Conservation (phyloP, 2,888 invertebrate genomes). For the Helicoverpa assulta region DNA sequence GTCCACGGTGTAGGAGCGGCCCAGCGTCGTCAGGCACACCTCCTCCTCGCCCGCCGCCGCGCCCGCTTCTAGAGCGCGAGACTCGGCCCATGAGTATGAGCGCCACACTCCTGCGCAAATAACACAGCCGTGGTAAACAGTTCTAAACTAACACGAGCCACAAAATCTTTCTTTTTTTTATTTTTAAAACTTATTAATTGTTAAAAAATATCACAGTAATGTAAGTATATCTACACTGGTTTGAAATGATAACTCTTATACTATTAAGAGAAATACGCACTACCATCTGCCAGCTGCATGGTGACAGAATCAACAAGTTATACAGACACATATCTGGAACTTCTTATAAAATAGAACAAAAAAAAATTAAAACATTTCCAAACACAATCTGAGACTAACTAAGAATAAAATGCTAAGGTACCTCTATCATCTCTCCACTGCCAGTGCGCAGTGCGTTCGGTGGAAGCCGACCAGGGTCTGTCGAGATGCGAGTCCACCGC, state of each 20-base stretch:
- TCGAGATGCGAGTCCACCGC: slow-evolving; percentile 97
- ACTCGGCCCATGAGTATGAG: slow-evolving; percentile 97
- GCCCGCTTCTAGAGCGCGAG: slow-evolving; percentile 98
- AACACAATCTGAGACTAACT: not conserved
- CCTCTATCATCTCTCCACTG: slow-evolving; percentile 99
- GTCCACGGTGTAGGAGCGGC: slow-evolving; percentile 98
- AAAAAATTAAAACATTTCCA: not conserved
- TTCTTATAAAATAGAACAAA: too few relatives aligned
- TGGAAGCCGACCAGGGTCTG: slow-evolving; percentile 93
- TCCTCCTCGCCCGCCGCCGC: slow-evolving; percentile 98
- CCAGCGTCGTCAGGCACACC: slow-evolving; percentile 97
- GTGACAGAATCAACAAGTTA: too few relatives aligned
- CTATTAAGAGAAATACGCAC: too few relatives aligned
- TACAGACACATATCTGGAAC: too few relatives aligned
- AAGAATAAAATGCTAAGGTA: slow-evolving; percentile 43
- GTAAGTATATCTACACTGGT: too few relatives aligned
- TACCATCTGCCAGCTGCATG: not conserved
- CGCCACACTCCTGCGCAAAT: slow-evolving; percentile 93
- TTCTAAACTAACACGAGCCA: not conserved
- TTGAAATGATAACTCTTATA: too few relatives aligned
- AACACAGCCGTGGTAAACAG: not conserved
- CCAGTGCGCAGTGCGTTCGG: slow-evolving; percentile 97
- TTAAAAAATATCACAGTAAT: too few relatives aligned
- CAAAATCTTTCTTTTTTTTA: too few relatives aligned
- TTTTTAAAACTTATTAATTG: too few relatives aligned